Evolutionary conservation across 2,888 invertebrate species (phyloP).

Genomic region (Sclerodermus sp.): DNA sequence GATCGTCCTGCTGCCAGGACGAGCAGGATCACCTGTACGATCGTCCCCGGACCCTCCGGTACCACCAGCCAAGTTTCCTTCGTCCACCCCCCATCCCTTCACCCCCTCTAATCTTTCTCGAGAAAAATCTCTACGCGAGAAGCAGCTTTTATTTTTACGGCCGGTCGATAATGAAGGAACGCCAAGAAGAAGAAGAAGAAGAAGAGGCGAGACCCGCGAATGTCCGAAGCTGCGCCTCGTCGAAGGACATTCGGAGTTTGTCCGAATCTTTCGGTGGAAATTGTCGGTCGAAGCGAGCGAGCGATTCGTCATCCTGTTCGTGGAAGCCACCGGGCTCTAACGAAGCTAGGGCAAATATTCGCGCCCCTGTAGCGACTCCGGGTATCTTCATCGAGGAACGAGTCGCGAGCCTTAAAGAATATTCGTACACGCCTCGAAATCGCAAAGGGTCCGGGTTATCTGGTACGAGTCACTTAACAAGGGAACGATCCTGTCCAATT

Average conservation of each 20-base stretch:
- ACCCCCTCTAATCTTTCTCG: constrained; percentile 10
- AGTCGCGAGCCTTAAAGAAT: constrained; percentile 6
- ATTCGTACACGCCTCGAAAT: constrained; percentile 6
- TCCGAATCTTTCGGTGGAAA: too few species aligned
- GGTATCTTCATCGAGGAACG: not conserved
- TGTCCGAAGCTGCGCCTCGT: constrained; percentile 10
- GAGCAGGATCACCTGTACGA: constrained; percentile 26
- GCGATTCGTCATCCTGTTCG: too few species aligned
- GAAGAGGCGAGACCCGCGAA: constrained; percentile 43
- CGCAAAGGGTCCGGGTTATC: too few species aligned
- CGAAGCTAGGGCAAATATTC: not conserved
- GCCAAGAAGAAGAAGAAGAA: constrained; percentile 30
- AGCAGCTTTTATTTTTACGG: not conserved
- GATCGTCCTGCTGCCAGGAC: constrained; percentile 20
- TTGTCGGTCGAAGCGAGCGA: too few species aligned
- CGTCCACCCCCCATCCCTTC: constrained; percentile 5
- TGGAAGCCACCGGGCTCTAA: too few species aligned
- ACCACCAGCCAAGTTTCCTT: constrained; percentile 11
- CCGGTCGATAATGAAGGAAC: constrained; percentile 11
- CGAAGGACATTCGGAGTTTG: constrained; percentile 57
- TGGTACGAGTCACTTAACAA: too few species aligned
- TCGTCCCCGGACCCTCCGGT: constrained; percentile 21
- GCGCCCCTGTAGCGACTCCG: constrained; percentile 10
- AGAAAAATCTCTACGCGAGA: not conserved
- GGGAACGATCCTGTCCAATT: too few species aligned